These are phyloP conservation scores for Epizoanthus stellaris DNA, from an alignment of 92 coral and sea anemone genomes.

Conservation along the genomic window DNA sequence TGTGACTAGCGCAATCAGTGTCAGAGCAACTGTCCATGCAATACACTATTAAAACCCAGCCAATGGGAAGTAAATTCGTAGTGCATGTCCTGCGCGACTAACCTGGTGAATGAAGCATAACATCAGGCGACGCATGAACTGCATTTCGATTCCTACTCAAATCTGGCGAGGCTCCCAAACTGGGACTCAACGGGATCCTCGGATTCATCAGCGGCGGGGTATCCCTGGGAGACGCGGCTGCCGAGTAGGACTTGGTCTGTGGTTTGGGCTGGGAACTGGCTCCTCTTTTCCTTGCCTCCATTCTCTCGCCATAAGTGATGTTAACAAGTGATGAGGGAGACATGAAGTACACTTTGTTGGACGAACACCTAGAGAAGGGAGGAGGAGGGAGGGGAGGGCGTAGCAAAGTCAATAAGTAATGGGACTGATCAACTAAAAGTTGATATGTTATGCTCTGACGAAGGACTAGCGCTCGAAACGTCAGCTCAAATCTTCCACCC, in stretches of 20 bases:
- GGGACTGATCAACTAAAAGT: too few relatives aligned
- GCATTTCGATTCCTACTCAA: constrained; percentile 22
- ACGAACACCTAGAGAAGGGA: constrained; percentile 58
- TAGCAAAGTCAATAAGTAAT: background rate
- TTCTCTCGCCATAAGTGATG: constrained; percentile 81
- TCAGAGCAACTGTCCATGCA: background rate
- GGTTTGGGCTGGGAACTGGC: constrained; percentile 56
- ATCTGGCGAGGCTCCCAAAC: constrained; percentile 60
- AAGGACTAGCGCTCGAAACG: too few relatives aligned
- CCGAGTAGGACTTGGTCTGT: constrained; percentile 51
- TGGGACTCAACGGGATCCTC: constrained; percentile 38
- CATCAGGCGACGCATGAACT: constrained; percentile 26
- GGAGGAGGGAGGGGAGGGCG: background rate
- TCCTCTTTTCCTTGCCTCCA: constrained; percentile 78
- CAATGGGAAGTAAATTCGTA: background rate
- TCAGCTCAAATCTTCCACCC: too few relatives aligned
- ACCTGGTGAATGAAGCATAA: constrained; percentile 59
- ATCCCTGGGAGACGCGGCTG: constrained; percentile 52
- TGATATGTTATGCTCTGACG: too few relatives aligned
- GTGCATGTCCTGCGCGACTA: background rate
- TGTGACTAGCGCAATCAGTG: background rate
- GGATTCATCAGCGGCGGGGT: background rate
- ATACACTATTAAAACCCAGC: background rate
- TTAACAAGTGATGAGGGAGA: constrained; percentile 78
- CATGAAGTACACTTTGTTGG: constrained; percentile 78